Evolutionary conservation across 2,797 vertebrate species (phyloP), one percentile per base, ranked within the genome.

Genomic region (Malacoraja senta): DNA sequence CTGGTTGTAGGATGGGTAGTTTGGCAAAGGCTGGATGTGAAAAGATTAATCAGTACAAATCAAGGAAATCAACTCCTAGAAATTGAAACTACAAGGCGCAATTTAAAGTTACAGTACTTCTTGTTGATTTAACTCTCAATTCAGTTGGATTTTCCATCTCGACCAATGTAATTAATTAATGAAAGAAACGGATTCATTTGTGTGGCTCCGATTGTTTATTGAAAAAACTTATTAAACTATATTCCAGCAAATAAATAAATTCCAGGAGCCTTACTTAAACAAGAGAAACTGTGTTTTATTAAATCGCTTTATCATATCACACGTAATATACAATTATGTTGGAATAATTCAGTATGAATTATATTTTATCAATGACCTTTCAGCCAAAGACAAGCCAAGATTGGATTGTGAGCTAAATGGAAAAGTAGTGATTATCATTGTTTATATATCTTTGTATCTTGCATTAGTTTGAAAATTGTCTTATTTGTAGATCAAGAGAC

Each of bases 401-500:
- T 92, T 92, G 68, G 90, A 53, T 92, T 72, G 65, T 53, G 38
- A 13, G 71, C 9, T 63, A 88, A 65, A 68, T 88, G 35, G 71
- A 53, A 76, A 71, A 44, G 38, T 76, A 38, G 71, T 88, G 68
- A 74, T 92, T 44, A 44, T 76, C 35, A 53, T 92, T 92, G 35
- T 71, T 92, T 74, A 29, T 71, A 92, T 92, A 29, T 53, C 90
- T 71, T 44, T 13, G 68, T 44, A 91, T 44, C 35, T 44, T 74
- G 53, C 68, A 76, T 92, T 92, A 76, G 90, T 92, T 74, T 13
- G 71, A 74, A 92, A 92, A 76, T 92, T 74, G 90, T 74, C 90
- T 92, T 92, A 92, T 92, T 92, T 76, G 90, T 53, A 92, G 90
- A 92, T 92, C 68, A 92, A 74, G 90, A 38, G 71, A 15, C 53